Conservation (phyloP, 2,797 vertebrate genomes). For the Pipistrellus kuhlii region DNA sequence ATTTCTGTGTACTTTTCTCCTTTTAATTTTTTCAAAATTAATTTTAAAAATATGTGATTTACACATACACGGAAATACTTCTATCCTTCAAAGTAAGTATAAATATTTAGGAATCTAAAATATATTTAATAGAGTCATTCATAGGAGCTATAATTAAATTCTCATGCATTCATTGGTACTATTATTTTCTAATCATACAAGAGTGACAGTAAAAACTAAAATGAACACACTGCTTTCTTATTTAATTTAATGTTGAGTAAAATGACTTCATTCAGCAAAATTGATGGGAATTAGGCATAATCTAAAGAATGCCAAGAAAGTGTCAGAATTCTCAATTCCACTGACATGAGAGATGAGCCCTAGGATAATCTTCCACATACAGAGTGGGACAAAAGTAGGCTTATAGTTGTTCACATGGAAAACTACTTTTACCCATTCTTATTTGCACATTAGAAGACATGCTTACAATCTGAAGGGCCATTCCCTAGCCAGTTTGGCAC, state of each 20-base stretch:
- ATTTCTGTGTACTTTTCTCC: neutral
- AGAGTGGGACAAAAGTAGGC: neutral
- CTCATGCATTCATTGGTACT: neutral
- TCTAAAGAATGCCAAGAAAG: neutral
- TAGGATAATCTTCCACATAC: neutral
- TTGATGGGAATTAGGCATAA: neutral
- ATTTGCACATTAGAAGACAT: neutral
- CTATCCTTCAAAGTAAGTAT: neutral
- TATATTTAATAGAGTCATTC: neutral
- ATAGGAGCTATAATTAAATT: neutral
- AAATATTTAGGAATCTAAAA: neutral
- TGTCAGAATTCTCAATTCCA: neutral
- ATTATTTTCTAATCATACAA: constrained; percentile 35
- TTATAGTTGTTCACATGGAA: neutral
- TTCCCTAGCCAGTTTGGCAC: too few relatives aligned
- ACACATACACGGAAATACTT: neutral
- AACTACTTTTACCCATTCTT: neutral
- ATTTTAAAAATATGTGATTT: neutral
- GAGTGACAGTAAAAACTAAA: constrained; percentile 28
- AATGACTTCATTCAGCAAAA: constrained; percentile 38
- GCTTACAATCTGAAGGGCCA: neutral
- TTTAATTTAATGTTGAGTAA: neutral
- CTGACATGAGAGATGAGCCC: neutral
- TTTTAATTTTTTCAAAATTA: constrained; percentile 33
- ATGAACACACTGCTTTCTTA: neutral